Evolutionary conservation across 1,140 invertebrate genomes (phyloP).

Genomic region (Acromyrmex charruanus): DNA sequence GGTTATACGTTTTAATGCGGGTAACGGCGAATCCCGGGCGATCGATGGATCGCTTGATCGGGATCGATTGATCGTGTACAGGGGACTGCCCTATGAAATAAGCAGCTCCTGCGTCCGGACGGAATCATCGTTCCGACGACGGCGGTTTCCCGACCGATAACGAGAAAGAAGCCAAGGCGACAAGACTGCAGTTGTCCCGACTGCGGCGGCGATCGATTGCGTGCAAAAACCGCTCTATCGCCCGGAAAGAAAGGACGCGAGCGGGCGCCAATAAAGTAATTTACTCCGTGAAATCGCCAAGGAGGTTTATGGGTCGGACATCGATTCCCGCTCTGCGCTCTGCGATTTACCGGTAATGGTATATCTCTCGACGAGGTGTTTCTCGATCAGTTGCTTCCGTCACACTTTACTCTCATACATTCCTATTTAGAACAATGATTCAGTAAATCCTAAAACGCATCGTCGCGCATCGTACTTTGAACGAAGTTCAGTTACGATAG

Average conservation of each 20-base stretch:
- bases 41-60: background rate
- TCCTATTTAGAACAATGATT: conserved; percentile 1
- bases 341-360: conserved; percentile 15
- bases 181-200: conserved; percentile 21
- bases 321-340: conserved; percentile 17
- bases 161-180: conserved; percentile 60
- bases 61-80: conserved; percentile 31
- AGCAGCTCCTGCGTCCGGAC: conserved; percentile 31
- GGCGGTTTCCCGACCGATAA: conserved; percentile 22
- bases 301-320: conserved; percentile 36
- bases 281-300: conserved; percentile 52
- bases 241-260: conserved; percentile 49
- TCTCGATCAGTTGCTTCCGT: background rate
- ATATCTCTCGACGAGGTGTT: background rate
- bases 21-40: background rate
- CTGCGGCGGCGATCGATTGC: conserved; percentile 56
- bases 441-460: background rate
- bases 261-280: conserved; percentile 63
- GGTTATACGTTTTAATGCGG: conserved; percentile 51
- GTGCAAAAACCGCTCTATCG: conserved; percentile 58
- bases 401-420: background rate
- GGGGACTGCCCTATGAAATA: conserved; percentile 46
- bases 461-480: background rate
- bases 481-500: background rate
- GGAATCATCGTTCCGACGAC: conserved; percentile 33